Evolutionary conservation across 2,797 vertebrate genomes (phyloP).

Genomic region (Spondyliosoma cantharus): DNA sequence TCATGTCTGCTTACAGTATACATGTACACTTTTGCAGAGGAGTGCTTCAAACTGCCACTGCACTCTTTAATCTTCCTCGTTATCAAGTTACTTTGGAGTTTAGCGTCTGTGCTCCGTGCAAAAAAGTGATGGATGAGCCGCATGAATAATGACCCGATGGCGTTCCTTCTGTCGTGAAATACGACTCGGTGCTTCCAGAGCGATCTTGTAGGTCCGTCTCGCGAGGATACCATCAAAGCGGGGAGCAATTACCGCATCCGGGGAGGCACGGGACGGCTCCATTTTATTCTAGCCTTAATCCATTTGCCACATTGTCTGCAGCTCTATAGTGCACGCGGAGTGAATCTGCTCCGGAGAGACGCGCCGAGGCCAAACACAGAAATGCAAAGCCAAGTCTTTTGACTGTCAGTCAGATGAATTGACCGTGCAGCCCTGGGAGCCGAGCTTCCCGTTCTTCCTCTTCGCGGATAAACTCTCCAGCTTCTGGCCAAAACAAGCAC

Average conservation of each 20-base stretch:
- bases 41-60: not conserved
- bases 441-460: conserved; percentile 39
- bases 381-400: conserved; percentile 48
- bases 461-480: conserved; percentile 46
- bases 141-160: conserved; percentile 26
- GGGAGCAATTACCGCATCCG: conserved; percentile 22
- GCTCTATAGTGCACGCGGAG: conserved; percentile 33
- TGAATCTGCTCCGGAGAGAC: conserved; percentile 37
- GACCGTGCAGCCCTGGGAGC: conserved; percentile 17
- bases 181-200: not conserved
- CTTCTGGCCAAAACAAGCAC: conserved; percentile 61
- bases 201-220: conserved; percentile 19
- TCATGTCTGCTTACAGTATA: not conserved
- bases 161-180: conserved; percentile 18
- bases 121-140: conserved; percentile 22
- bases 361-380: conserved; percentile 21
- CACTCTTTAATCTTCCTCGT: not conserved
- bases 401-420: conserved; percentile 57
- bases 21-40: conserved; percentile 14
- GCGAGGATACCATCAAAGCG: conserved; percentile 32
- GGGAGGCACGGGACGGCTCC: conserved; percentile 22
- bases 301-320: conserved; percentile 52
- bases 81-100: conserved; percentile 12
- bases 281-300: conserved; percentile 54
- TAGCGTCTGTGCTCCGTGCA: not conserved